A percentile compares a stretch with the other conserved stretches of the same genome.
Conservation (phyloP, 2,888 invertebrate genomes). For the Elmis aenea region DNA sequence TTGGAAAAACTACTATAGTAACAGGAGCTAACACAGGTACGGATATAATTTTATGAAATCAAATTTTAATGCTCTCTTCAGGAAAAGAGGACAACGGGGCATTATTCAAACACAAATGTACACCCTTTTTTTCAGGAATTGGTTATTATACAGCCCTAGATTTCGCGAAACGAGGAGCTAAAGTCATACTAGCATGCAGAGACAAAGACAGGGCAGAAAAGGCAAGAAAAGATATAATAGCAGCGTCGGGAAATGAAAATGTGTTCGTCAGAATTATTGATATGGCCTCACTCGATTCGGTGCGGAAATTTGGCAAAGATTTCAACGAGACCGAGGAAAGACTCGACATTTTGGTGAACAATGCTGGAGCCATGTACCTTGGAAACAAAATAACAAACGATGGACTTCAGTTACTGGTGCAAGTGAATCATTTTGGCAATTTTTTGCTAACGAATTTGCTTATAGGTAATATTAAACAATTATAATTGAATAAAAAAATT, state of each 20-base stretch:
- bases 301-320: slow-evolving; percentile 57
- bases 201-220: slow-evolving; percentile 40
- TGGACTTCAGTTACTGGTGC: slow-evolving; percentile 62
- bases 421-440: slow-evolving; percentile 67
- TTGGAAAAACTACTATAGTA: slow-evolving; percentile 40
- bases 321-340: slow-evolving; percentile 52
- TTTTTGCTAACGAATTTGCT: slow-evolving; percentile 67
- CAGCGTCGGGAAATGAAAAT: slow-evolving; percentile 40
- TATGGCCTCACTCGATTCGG: slow-evolving; percentile 52
- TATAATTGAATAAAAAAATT: no score
- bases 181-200: slow-evolving; percentile 52
- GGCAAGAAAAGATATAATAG: slow-evolving; percentile 38
- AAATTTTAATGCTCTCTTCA: no score
- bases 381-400: slow-evolving; percentile 54
- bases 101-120: no score
- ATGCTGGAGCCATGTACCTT: slow-evolving; percentile 55
- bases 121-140: slow-evolving; percentile 40
- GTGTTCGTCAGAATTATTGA: slow-evolving; percentile 49
- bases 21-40: slow-evolving; percentile 40
- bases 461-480: no score
- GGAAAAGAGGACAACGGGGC: no score
- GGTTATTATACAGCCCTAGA: slow-evolving; percentile 46
- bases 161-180: slow-evolving; percentile 49
- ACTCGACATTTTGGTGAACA: slow-evolving; percentile 61
- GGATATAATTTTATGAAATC: no score